Percentiles rank a stretch among this genome's conserved stretches.
Evolutionary conservation across 1,140 invertebrate species (phyloP).

Genomic region (Magallana angulata): DNA sequence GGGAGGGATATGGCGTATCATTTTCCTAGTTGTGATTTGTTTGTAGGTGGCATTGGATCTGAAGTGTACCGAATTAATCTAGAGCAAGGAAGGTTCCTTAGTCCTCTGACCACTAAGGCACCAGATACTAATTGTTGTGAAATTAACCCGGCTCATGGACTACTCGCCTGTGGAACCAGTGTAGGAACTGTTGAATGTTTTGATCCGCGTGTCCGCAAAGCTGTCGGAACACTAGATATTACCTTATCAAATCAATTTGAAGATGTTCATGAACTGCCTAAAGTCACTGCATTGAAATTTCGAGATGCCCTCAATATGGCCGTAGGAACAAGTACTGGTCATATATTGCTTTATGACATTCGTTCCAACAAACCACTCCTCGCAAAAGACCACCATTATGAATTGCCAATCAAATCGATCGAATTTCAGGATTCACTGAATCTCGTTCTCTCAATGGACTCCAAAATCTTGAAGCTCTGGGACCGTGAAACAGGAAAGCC

Average conservation of each 20-base stretch:
- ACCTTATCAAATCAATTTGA: conserved; percentile 86
- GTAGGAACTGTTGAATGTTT: conserved; percentile 93
- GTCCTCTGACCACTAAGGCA: conserved; percentile 88
- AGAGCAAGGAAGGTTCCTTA: conserved; percentile 95
- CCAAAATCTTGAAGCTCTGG: conserved; percentile 96
- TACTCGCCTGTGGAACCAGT: conserved; percentile 92
- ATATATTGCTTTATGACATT: conserved; percentile 95
- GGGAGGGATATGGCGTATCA: conserved; percentile 97
- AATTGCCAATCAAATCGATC: conserved; percentile 93
- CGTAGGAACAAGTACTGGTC: conserved; percentile 95
- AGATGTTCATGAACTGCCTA: conserved; percentile 83
- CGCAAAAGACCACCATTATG: conserved; percentile 97
- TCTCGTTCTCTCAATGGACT: conserved; percentile 88
- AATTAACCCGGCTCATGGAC: conserved; percentile 93
- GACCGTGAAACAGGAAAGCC: conserved; percentile 93
- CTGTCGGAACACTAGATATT: conserved; percentile 91
- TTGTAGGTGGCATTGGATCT: conserved; percentile 91
- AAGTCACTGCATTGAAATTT: conserved; percentile 87
- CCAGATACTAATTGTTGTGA: conserved; percentile 87
- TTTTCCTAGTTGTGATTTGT: conserved; percentile 93
- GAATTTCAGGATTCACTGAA: conserved; percentile 89
- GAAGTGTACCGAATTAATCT: conserved; percentile 97
- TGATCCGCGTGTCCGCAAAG: conserved; percentile 89
- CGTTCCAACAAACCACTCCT: conserved; percentile 92
- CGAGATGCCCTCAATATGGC: conserved; percentile 89